Base-by-base conservation (phyloP, 2,113 vertebrate species). In the Hemibagrus wyckioides region DNA sequence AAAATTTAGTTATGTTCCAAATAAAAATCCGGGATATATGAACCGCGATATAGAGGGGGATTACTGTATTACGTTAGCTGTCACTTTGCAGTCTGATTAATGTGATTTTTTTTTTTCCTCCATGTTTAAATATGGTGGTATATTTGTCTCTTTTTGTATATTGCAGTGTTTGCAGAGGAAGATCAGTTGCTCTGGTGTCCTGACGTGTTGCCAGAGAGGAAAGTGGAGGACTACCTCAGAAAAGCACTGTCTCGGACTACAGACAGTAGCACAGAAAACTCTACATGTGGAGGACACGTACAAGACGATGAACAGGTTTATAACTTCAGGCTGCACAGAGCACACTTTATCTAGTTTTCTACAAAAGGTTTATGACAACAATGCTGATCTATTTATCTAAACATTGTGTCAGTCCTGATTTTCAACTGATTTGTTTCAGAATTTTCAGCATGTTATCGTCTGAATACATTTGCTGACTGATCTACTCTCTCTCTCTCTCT, bases 131-230 rank as follows among this genome's bases (percentile, higher is more conserved):
- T 48, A 59, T 17, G 3, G 10, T 11, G 15, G 25, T 59, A 4
- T 39, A 1, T 21, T 6, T 50, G 9, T 52, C 8, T 17, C 13
- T 83, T 13, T 75, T 3, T 73, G 10, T 84, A 33, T 86, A 90
- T 7, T 91, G 85, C 92, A 99, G 98, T 87, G 0, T 98, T 97
- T 94, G 97, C 97, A 93, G 96, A 96, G 86, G 97, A 98, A 87
- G 98, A 99, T 80, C 96, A 98, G 92, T 93, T 99, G 90, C 94
- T 99, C 75, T 99, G 98, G 98, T 95, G 95, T 89, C 98, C 98
- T 82, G 95, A 92, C 71, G 90, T 94, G 75, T 92, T 99, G 91
- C 92, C 97, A 56, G 97, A 99, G 93, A 97, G 87, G 92, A 97
- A 96, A 92, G 97, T 99, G 87, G 96, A 96, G 91, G 96, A 96